Conservation (phyloP, 2,113 vertebrate genomes). For the Lipotes vexillifer region DNA sequence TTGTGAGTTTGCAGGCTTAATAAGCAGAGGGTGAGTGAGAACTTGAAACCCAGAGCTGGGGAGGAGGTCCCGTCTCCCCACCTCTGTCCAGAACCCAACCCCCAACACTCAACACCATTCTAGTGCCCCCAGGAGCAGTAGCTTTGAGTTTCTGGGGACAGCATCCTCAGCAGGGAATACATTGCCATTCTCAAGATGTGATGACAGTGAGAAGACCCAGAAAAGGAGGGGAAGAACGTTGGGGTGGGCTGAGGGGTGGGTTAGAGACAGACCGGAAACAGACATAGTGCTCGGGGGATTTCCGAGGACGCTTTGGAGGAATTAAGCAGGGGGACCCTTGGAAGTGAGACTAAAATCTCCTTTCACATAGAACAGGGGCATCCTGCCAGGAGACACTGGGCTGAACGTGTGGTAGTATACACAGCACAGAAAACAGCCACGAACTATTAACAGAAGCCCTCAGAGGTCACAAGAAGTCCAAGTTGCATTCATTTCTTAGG, state of each 20-base stretch:
- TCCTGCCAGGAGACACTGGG: background rate
- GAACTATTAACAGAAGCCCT: background rate
- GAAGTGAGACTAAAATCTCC: background rate
- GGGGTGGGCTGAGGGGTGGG: background rate
- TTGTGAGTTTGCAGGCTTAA: background rate
- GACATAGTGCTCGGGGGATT: no score
- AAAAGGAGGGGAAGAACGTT: background rate
- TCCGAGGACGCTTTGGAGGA: background rate
- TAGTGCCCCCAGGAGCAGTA: background rate
- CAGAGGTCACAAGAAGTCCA: background rate
- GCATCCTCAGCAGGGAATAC: background rate
- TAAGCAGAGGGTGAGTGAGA: background rate
- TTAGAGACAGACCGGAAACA: background rate
- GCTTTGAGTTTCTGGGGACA: background rate
- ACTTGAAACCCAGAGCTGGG: accelerated
- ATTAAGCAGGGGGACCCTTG: background rate
- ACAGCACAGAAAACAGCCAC: background rate
- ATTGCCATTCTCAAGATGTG: accelerated
- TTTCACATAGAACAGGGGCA: background rate
- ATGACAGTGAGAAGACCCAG: background rate
- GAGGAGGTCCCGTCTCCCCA: background rate
- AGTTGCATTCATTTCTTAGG: background rate
- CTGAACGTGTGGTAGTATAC: no score
- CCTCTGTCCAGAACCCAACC: background rate
- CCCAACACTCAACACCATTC: background rate